A percentile compares a stretch with the other conserved stretches of the same genome.
phyloP scores from a whole-genome alignment of 2,113 vertebrate genomes.

The Pelecanus crispus region DNA sequence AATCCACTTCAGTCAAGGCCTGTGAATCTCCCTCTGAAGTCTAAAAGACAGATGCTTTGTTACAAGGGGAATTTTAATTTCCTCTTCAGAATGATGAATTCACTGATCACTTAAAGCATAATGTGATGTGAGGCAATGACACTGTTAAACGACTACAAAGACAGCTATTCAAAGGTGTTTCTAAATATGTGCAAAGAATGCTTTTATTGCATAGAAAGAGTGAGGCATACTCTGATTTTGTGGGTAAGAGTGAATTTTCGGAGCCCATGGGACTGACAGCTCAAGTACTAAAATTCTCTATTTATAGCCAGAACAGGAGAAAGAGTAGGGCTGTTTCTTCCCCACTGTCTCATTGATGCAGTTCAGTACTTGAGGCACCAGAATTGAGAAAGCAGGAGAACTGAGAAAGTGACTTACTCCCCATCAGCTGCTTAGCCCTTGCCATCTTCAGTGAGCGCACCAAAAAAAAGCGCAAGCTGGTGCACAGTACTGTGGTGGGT shows the following conservation, averaged over 20 bases:
- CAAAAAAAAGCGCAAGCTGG: background rate
- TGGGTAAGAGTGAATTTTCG: background rate
- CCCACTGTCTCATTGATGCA: background rate
- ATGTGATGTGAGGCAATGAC: background rate
- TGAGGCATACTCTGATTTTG: background rate
- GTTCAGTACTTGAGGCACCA: background rate
- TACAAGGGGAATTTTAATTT: background rate
- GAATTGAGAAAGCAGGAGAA: background rate
- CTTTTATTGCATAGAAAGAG: background rate
- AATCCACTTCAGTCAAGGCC: conserved; percentile 91
- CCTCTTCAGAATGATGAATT: background rate
- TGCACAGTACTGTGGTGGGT: background rate
- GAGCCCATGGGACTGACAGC: background rate
- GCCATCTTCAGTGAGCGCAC: background rate
- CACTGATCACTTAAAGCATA: background rate
- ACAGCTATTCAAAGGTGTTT: background rate
- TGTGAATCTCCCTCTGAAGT: conserved; percentile 89
- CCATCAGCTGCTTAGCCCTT: background rate
- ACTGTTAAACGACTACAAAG: background rate
- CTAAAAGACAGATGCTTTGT: conserved; percentile 63
- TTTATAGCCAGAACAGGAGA: background rate
- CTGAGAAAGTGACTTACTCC: background rate
- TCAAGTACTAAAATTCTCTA: background rate
- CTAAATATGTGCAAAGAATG: conserved; percentile 16
- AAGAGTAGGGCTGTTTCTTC: background rate